Conservation (phyloP, 2,797 vertebrate genomes). For the Chaetophractus vellerosus region DNA sequence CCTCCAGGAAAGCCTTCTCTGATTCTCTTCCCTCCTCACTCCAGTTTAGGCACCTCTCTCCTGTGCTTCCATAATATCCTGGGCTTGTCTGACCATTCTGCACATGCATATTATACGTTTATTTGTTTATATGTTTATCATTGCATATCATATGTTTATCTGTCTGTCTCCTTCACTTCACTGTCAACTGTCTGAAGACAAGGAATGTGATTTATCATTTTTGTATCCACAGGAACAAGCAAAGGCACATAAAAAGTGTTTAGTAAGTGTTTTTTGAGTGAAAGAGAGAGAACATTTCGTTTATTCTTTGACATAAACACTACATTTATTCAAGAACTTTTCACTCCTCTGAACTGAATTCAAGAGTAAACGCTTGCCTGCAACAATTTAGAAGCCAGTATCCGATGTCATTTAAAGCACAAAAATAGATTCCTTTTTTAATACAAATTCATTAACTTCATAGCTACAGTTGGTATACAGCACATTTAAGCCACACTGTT, state of each 20-base stretch:
- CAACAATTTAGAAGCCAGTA: not conserved
- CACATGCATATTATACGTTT: not conserved
- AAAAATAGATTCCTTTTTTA: not conserved
- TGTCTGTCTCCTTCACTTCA: not conserved
- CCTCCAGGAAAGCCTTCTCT: not conserved
- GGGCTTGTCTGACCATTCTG: not conserved
- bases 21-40: too few relatives aligned
- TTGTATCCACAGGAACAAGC: not conserved
- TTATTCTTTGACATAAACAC: not conserved
- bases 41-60: not conserved
- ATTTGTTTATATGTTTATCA: not conserved
- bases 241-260: not conserved
- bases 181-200: not conserved
- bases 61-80: too few relatives aligned
- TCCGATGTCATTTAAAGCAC: not conserved
- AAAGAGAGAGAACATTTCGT: not conserved
- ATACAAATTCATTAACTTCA: not conserved
- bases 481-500: not conserved
- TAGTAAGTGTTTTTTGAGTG: not conserved
- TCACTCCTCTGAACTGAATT: conserved; percentile 29
- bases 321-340: not conserved
- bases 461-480: not conserved
- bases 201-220: not conserved
- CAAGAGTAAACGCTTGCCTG: conserved; percentile 4
- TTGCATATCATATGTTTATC: not conserved